phyloP scores from a whole-genome alignment of 2,888 invertebrate genomes.

The Harpagoxenus sublaevis region DNA sequence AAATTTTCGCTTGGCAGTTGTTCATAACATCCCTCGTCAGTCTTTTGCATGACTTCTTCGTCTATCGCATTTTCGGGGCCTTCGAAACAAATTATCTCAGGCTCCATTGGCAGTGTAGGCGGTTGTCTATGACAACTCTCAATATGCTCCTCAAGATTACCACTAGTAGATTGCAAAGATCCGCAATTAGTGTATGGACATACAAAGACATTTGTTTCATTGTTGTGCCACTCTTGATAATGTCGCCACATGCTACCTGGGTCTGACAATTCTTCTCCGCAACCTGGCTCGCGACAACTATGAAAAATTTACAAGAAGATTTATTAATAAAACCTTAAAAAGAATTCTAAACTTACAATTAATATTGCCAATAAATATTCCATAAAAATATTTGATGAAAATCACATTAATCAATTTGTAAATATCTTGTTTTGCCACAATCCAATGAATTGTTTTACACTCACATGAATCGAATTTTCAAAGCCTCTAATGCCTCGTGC shows the following conservation, averaged over 20 bases:
- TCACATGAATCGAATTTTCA: constrained; percentile 84
- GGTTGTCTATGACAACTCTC: constrained; percentile 83
- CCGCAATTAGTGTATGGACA: constrained; percentile 84
- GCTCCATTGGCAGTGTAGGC: constrained; percentile 82
- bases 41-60: constrained; percentile 76
- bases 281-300: constrained; percentile 85
- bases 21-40: constrained; percentile 70
- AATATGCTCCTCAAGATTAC: constrained; percentile 84
- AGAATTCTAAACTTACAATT: not conserved
- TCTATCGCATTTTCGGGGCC: constrained; percentile 81
- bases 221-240: constrained; percentile 85
- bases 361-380: not conserved
- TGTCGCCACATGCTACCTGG: constrained; percentile 86
- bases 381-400: not conserved
- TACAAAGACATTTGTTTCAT: constrained; percentile 83
- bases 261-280: constrained; percentile 84
- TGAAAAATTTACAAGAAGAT: not conserved
- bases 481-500: constrained; percentile 83
- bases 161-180: constrained; percentile 81
- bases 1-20: constrained; percentile 61
- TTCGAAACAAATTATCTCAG: constrained; percentile 84
- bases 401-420: not conserved
- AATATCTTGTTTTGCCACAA: not conserved
- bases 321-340: constrained; percentile 7
- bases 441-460: constrained; percentile 56